phyloP scores from a whole-genome alignment of 2,113 vertebrate genomes.

The Labeo rohita region DNA sequence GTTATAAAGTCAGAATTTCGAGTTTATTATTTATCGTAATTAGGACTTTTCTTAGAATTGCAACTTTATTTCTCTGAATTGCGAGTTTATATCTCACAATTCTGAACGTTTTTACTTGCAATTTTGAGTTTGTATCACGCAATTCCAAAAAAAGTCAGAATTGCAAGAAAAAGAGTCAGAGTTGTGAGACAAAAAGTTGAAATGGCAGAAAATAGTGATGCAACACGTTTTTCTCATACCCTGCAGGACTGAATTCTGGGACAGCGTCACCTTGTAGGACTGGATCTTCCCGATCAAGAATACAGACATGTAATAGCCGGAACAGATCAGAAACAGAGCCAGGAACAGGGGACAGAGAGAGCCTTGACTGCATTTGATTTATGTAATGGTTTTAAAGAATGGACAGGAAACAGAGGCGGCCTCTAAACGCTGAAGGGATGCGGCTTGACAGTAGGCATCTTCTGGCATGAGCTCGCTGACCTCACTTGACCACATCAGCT shows the following conservation, averaged over 20 bases:
- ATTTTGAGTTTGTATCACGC: too few relatives aligned
- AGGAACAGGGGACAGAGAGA: not conserved
- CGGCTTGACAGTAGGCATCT: not conserved
- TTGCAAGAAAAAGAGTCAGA: too few relatives aligned
- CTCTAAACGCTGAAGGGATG: not conserved
- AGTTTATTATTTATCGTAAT: too few relatives aligned
- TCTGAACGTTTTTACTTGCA: too few relatives aligned
- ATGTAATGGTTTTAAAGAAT: conserved; percentile 11
- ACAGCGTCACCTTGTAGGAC: not conserved
- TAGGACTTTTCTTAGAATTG: too few relatives aligned
- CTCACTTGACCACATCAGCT: conserved; percentile 35
- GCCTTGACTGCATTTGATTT: conserved; percentile 4
- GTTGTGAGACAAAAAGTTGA: too few relatives aligned
- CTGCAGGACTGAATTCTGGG: not conserved
- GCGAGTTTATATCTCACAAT: too few relatives aligned
- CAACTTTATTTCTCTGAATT: too few relatives aligned
- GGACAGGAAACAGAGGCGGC: conserved; percentile 10
- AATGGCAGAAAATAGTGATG: not conserved
- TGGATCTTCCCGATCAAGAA: conserved; percentile 26
- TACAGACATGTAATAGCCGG: not conserved
- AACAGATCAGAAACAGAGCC: conserved; percentile 19
- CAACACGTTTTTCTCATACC: not conserved
- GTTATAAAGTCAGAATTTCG: too few relatives aligned
- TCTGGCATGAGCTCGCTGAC: conserved; percentile 32
- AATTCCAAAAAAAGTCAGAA: too few relatives aligned